These are phyloP conservation scores for Indicator indicator DNA, from an alignment of 2,113 vertebrate genomes.

Conservation along the genomic window DNA sequence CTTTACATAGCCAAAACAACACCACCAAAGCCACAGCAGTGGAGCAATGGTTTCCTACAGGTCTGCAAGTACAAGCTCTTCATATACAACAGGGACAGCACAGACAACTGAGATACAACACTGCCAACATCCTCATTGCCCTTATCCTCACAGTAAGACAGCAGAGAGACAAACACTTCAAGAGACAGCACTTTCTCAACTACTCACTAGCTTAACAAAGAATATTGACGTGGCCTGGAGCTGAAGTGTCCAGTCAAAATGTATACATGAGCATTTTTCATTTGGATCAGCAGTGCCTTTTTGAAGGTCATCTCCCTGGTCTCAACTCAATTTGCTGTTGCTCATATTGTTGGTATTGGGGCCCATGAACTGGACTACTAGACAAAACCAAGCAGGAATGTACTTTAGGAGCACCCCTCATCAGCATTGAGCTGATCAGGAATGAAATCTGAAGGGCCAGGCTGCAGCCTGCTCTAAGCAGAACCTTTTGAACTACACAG, in stretches of 20 bases:
- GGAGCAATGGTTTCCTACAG: background rate
- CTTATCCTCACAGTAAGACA: background rate
- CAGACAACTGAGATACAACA: background rate
- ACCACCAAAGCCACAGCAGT: background rate
- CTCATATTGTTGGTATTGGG: fast-evolving
- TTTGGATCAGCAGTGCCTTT: background rate
- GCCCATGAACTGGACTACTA: background rate
- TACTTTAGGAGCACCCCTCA: background rate
- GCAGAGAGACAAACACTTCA: background rate
- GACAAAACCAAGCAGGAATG: background rate
- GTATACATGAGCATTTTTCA: background rate
- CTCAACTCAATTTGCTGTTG: background rate
- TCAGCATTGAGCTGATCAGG: fast-evolving
- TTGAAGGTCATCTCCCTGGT: background rate
- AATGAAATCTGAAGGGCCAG: background rate
- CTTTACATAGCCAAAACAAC: background rate
- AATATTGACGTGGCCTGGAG: background rate
- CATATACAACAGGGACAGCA: background rate
- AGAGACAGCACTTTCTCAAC: background rate
- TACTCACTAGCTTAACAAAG: background rate
- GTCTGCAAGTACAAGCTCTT: background rate
- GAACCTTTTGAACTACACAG: background rate
- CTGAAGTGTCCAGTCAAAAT: background rate
- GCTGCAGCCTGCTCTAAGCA: background rate
- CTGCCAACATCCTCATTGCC: background rate